A percentile compares a stretch with the other conserved stretches of the same genome.
These are phyloP conservation scores for Montipora sp. DNA, from an alignment of 64 coral and sea anemone species.

Conservation along the genomic window DNA sequence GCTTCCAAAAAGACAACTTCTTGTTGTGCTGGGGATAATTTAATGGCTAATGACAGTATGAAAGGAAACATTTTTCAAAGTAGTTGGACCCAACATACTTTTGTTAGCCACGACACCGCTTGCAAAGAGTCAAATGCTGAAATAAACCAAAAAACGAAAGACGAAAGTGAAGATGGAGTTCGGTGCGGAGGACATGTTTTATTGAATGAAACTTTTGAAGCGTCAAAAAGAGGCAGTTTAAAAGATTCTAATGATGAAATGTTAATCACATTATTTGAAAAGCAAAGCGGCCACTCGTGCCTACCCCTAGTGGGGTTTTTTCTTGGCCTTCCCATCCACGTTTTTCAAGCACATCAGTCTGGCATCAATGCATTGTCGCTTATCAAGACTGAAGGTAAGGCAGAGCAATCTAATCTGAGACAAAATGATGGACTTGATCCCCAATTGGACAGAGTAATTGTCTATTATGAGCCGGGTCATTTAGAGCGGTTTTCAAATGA, in stretches of 20 bases:
- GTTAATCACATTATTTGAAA: neutral
- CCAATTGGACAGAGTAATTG: no score
- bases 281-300: conserved; percentile 64
- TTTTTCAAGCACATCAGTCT: conserved; percentile 84
- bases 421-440: neutral
- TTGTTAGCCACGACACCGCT: neutral
- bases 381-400: neutral
- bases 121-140: neutral
- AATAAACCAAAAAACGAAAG: neutral
- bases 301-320: conserved; percentile 49
- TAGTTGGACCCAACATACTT: neutral
- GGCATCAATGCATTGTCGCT: conserved; percentile 86
- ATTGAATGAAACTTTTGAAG: neutral
- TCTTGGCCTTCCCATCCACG: conserved; percentile 50
- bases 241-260: neutral
- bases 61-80: neutral
- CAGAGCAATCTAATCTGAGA: neutral
- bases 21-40: neutral
- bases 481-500: no score
- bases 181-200: neutral
- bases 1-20: neutral
- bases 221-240: neutral
- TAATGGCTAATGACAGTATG: neutral
- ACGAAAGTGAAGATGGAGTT: neutral
- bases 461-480: no score